Evolutionary conservation across 2,888 invertebrate genomes (phyloP).

Genomic region (Rhaphigaster nebulosa): DNA sequence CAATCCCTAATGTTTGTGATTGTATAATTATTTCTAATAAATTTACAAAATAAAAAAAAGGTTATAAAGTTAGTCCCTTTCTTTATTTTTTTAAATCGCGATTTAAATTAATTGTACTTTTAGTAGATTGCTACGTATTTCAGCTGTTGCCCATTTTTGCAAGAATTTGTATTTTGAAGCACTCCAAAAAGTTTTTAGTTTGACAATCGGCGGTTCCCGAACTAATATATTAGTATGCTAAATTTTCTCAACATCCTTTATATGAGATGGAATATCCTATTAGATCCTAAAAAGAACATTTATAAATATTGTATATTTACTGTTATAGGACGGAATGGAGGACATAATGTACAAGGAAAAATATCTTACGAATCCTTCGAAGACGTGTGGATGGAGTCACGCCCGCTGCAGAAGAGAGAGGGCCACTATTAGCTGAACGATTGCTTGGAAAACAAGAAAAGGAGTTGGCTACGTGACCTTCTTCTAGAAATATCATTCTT

Average conservation of each 20-base stretch:
- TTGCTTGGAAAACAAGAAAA: slow-evolving; percentile 28
- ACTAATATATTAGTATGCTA: not conserved
- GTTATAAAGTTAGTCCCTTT: too few species aligned
- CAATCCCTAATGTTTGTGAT: too few species aligned
- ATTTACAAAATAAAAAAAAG: too few species aligned
- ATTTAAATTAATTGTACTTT: too few species aligned
- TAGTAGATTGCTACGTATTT: too few species aligned
- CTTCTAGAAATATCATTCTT: slow-evolving; percentile 1
- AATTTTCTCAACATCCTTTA: not conserved
- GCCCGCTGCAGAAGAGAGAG: not conserved
- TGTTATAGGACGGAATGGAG: not conserved
- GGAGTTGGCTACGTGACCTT: slow-evolving; percentile 21
- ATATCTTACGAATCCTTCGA: not conserved
- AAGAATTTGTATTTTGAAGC: too few species aligned
- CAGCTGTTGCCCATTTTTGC: too few species aligned
- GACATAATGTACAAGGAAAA: not conserved
- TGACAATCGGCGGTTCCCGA: too few species aligned
- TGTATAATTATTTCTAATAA: too few species aligned
- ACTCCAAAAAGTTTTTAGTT: too few species aligned
- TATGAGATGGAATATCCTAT: not conserved
- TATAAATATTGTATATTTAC: not conserved
- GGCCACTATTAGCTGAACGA: not conserved
- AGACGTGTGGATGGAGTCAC: not conserved
- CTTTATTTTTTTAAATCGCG: too few species aligned
- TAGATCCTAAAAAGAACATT: not conserved